Conservation (phyloP, 2,888 invertebrate genomes). For the Ophion slaviceki region DNA sequence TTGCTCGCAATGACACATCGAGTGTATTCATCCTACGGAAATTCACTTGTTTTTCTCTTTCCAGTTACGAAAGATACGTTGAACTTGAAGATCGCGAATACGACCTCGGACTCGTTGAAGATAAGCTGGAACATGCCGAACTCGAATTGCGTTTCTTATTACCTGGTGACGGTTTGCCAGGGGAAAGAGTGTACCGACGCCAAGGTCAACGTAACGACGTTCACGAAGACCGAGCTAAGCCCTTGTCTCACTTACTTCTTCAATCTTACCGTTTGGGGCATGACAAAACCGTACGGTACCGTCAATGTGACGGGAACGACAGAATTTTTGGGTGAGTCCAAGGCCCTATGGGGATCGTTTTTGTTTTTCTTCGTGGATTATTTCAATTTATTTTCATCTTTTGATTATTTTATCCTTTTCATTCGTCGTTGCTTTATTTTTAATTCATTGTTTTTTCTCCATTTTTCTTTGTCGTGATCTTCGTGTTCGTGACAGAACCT, state of each 20-base stretch:
- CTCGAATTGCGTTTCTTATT: conserved; percentile 60
- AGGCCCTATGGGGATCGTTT: too few relatives aligned
- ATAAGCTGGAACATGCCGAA: conserved; percentile 65
- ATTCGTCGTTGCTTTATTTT: not conserved
- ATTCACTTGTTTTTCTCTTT: not conserved
- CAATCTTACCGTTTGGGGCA: conserved; percentile 62
- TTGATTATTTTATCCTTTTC: not conserved
- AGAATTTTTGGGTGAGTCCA: conserved; percentile 70
- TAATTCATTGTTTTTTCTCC: not conserved
- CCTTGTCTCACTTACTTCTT: conserved; percentile 67
- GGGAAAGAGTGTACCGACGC: conserved; percentile 35
- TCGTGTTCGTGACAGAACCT: conserved; percentile 65
- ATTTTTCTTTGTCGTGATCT: not conserved
- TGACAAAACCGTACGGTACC: conserved; percentile 56
- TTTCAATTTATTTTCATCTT: not conserved
- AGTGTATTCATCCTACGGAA: too few relatives aligned
- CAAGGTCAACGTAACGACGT: conserved; percentile 43
- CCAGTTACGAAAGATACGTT: conserved; percentile 57
- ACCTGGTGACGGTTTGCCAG: conserved; percentile 60
- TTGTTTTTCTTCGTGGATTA: not conserved
- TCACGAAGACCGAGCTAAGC: conserved; percentile 56
- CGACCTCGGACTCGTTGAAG: conserved; percentile 56
- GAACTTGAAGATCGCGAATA: conserved; percentile 47
- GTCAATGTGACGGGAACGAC: conserved; percentile 68
- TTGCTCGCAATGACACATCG: too few relatives aligned